Percentiles rank a stretch among this genome's conserved stretches.
phyloP scores from a whole-genome alignment of 2,888 invertebrate genomes.

The Cryptus viduatorius region DNA sequence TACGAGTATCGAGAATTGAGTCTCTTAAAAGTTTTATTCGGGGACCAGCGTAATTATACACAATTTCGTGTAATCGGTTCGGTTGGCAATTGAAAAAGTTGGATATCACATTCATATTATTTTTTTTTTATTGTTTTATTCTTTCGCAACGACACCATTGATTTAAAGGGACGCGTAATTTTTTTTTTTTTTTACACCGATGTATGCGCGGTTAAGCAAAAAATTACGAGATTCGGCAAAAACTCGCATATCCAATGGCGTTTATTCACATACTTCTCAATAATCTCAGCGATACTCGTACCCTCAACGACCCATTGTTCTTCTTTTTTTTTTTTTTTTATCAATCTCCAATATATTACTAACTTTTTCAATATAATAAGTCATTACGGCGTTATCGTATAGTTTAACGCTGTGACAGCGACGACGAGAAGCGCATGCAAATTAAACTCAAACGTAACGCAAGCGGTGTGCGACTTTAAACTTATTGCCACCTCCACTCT shows the following conservation, averaged over 20 bases:
- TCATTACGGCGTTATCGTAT: conserved; percentile 71
- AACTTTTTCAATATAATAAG: conserved; percentile 68
- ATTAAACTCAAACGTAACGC: conserved; percentile 72
- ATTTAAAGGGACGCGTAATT: not conserved
- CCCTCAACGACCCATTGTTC: conserved; percentile 71
- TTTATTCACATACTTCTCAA: conserved; percentile 16
- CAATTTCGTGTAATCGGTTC: conserved; percentile 54
- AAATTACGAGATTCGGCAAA: not conserved
- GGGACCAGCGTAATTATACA: conserved; percentile 39
- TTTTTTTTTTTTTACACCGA: not conserved
- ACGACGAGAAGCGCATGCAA: conserved; percentile 77
- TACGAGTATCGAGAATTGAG: conserved; percentile 72
- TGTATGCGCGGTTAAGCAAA: not conserved
- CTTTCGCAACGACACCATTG: conserved; percentile 18
- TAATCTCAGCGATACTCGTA: conserved; percentile 65
- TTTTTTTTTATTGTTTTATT: conserved; percentile 10
- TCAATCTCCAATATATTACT: conserved; percentile 70
- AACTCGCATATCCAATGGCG: conserved; percentile 32
- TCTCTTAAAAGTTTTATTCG: conserved; percentile 29
- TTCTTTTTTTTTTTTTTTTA: conserved; percentile 57
- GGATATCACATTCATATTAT: conserved; percentile 70
- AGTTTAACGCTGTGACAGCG: conserved; percentile 72
- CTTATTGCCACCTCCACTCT: conserved; percentile 52
- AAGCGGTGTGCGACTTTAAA: conserved; percentile 71
- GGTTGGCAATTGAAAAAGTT: conserved; percentile 69